Percentiles rank a stretch among this genome's conserved stretches.
phyloP scores from a whole-genome alignment of 2,797 vertebrate species.

The Eulemur coronatus region DNA sequence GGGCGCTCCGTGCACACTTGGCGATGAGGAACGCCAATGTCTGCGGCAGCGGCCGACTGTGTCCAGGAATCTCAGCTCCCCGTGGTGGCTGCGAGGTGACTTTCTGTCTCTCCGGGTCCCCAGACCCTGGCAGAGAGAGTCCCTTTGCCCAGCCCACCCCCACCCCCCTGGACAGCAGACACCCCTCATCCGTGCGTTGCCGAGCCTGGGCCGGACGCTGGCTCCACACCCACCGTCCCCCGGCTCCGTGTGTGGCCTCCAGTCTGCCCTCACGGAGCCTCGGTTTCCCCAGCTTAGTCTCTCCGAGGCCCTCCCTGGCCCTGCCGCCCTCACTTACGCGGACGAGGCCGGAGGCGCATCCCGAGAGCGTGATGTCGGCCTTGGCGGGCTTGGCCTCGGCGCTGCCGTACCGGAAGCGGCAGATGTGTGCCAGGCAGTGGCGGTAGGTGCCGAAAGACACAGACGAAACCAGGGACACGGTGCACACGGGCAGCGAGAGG shows the following conservation, averaged over 20 bases:
- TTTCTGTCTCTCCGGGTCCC: neutral
- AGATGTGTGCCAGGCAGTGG: slow-evolving; percentile 88
- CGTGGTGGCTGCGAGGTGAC: neutral
- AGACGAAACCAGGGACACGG: slow-evolving; percentile 89
- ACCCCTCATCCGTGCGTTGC: neutral
- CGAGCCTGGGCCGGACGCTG: neutral
- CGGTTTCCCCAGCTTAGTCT: neutral
- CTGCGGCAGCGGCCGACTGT: neutral
- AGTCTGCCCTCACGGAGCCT: neutral
- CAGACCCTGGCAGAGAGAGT: neutral
- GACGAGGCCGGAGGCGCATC: slow-evolving; percentile 86
- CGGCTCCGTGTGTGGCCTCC: neutral
- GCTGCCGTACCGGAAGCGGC: slow-evolving; percentile 85
- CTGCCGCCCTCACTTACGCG: slow-evolving; percentile 85
- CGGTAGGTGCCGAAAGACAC: slow-evolving; percentile 92
- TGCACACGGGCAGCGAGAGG: slow-evolving; percentile 88
- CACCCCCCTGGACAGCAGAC: neutral
- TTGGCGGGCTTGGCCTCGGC: slow-evolving; percentile 83
- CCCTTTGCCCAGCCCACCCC: neutral
- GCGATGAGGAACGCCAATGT: neutral
- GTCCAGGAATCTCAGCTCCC: neutral
- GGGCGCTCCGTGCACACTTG: neutral
- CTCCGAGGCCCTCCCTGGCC: neutral
- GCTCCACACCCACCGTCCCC: neutral
- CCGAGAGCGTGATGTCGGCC: slow-evolving; percentile 89